Conservation (phyloP, 2,113 vertebrate species). For the Patagioenas fasciata region DNA sequence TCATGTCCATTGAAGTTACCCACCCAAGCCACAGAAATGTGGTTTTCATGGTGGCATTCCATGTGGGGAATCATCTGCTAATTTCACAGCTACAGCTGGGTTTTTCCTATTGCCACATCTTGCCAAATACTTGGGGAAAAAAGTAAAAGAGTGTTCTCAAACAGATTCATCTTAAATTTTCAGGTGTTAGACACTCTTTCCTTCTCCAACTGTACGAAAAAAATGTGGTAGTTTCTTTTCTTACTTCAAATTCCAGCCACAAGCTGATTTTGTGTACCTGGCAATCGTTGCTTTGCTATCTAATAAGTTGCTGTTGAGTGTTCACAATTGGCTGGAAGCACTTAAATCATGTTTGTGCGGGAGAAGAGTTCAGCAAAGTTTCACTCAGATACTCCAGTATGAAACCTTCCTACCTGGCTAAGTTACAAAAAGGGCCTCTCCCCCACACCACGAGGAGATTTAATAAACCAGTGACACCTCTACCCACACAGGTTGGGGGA, state of each 20-base stretch:
- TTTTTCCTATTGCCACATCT: background rate
- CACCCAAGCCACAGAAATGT: background rate
- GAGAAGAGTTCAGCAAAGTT: background rate
- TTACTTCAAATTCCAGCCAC: background rate
- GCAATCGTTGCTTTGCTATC: background rate
- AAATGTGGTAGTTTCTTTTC: background rate
- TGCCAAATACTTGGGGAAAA: background rate
- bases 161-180: background rate
- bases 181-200: background rate
- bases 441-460: background rate
- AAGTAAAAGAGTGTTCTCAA: background rate
- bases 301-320: background rate
- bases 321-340: background rate
- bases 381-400: background rate
- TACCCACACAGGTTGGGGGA: constrained; percentile 50
- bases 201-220: background rate
- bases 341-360: background rate
- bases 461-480: constrained; percentile 57
- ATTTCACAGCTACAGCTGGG: background rate
- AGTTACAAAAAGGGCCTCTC: background rate
- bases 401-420: background rate
- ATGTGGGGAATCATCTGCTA: background rate
- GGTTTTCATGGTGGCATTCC: background rate
- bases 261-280: background rate
- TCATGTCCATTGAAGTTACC: background rate